These are phyloP conservation scores for Palythoa caribaeorum DNA, from an alignment of 92 coral and sea anemone genomes.

Conservation along the genomic window DNA sequence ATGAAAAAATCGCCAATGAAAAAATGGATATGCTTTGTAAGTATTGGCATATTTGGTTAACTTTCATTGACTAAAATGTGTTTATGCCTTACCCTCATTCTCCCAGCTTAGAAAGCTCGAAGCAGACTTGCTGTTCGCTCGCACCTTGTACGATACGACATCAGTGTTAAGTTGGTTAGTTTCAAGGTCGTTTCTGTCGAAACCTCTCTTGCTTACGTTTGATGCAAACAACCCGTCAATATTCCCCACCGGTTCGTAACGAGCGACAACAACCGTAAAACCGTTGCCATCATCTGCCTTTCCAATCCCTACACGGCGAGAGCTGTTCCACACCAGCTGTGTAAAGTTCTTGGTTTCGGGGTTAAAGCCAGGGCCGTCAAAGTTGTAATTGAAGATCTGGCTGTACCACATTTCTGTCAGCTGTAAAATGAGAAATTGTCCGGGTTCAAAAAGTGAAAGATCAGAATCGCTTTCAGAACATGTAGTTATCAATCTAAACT, in stretches of 20 bases:
- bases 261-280: conserved; percentile 88
- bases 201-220: conserved; percentile 81
- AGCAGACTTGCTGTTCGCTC: conserved; percentile 69
- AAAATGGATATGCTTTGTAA: neutral
- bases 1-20: no score
- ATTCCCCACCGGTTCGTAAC: conserved; percentile 98
- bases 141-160: conserved; percentile 62
- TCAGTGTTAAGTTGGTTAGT: conserved; percentile 74
- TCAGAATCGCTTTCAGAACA: neutral
- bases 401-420: conserved; percentile 95
- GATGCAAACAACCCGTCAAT: conserved; percentile 88
- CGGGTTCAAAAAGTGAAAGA: neutral
- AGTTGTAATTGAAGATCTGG: conserved; percentile 85
- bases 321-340: conserved; percentile 89
- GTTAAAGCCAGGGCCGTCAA: conserved; percentile 85
- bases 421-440: conserved; percentile 31
- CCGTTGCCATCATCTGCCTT: conserved; percentile 80
- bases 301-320: conserved; percentile 92
- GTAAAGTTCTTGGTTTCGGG: conserved; percentile 84
- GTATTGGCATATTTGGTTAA: neutral
- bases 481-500: neutral
- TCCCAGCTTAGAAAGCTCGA: conserved; percentile 92
- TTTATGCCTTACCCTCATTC: conserved; percentile 70
- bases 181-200: conserved; percentile 77
- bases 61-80: neutral